Evolutionary conservation across 2,113 vertebrate species (phyloP).

Genomic region (Nyctereutes procyonoides): DNA sequence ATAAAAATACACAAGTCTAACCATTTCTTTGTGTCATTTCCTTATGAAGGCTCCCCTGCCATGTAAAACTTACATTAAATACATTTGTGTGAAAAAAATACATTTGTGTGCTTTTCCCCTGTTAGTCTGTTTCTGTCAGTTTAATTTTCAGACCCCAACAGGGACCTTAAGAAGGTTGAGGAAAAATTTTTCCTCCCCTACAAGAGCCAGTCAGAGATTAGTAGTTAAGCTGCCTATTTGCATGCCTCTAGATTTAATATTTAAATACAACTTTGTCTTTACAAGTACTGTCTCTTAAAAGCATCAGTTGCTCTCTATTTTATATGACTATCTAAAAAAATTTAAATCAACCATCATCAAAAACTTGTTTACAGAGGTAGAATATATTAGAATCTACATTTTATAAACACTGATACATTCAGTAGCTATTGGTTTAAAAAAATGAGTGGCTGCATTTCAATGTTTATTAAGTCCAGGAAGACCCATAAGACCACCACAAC

Average conservation of each 20-base stretch:
- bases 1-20: neutral
- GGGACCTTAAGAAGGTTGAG: neutral
- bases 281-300: slow-evolving; percentile 49
- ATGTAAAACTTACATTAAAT: neutral
- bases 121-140: neutral
- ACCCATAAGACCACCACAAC: neutral
- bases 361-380: slow-evolving; percentile 43
- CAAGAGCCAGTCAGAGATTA: neutral
- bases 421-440: slow-evolving; percentile 25
- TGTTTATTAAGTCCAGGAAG: slow-evolving; percentile 42
- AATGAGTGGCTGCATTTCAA: neutral
- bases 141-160: neutral
- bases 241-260: neutral
- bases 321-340: slow-evolving; percentile 27
- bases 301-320: neutral
- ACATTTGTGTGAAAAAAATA: neutral
- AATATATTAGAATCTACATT: neutral
- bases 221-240: slow-evolving; percentile 20
- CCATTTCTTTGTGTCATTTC: neutral
- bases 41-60: neutral
- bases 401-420: slow-evolving; percentile 4
- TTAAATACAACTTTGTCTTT: slow-evolving; percentile 30
- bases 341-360: neutral
- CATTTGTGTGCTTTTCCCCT: neutral
- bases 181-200: neutral